Evolutionary conservation across 1,140 invertebrate species (phyloP), one percentile per base, ranked within the genome.

Genomic region (Drosophila quadrilineata): DNA sequence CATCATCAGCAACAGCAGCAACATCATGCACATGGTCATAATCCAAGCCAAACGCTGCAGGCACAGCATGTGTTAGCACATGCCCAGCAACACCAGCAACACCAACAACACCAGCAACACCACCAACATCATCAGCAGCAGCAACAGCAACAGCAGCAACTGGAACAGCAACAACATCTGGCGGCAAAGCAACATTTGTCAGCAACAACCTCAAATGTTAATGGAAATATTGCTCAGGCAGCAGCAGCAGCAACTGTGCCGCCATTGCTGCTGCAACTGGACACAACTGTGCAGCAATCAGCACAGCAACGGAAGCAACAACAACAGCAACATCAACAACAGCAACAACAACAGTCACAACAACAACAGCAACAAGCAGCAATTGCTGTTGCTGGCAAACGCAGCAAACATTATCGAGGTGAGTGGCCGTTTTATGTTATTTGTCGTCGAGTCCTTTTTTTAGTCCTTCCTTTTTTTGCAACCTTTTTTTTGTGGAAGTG

Each of bases 351-450:
- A 0, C 71, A 77, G 0, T 66, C 70, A 0, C 73, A 70, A 0
- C 82, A 85, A 1, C 80, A 82, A 1, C 71, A 75, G 5, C 75
- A 71, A 14, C 85, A 86, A 49, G 75, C 76, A 71, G 66, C 82
- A 68, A 80, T 80, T 52, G 36, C 43, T 41, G 64, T 71, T 53
- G 76, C 79, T 79, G 80, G 84, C 68, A 89, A 89, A 66, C 79
- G 84, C 46, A 89, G 76, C 59, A 89, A 89, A 88, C 65, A 87
- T 69, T 84, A 79, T 73, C 64, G 85, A 88, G 88, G 88, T 89
- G 75, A 89, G 88, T 89, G 76, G 28, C 76, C 87, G 67, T 65
- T 88, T 82, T 88, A 84, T 88, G 80, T 79, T 75, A 85, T 85
- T 80, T 85, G 57, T 79, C 69, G 57, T 66, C 54, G 65, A 70